Evolutionary conservation across 92 coral and sea anemone genomes (phyloP).

Genomic region (Zoanthus solanderi): DNA sequence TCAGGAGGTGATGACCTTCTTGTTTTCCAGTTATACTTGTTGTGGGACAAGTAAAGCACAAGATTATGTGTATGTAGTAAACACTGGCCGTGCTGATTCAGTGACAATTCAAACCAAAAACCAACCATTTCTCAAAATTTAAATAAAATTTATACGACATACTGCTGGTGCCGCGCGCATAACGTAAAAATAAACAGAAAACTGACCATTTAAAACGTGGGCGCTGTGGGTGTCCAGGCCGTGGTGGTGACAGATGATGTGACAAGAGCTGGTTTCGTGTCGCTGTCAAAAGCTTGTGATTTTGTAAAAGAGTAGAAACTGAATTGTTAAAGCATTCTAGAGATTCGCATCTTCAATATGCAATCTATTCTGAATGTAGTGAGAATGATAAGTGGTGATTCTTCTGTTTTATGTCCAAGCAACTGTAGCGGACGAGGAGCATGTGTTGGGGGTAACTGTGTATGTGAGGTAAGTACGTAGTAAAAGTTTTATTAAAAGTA

Average conservation of each 20-base stretch:
- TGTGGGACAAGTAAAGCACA: too few relatives aligned
- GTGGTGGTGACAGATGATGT: neutral
- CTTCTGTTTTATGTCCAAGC: conserved; percentile 67
- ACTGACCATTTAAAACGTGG: conserved; percentile 2
- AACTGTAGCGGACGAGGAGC: conserved; percentile 86
- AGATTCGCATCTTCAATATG: conserved; percentile 50
- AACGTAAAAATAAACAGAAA: neutral
- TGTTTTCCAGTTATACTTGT: too few relatives aligned
- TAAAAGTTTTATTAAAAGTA: neutral
- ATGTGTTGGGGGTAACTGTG: conserved; percentile 78
- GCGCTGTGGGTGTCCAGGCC: neutral
- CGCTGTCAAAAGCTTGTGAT: neutral
- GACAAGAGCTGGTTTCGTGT: neutral
- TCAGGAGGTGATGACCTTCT: too few relatives aligned
- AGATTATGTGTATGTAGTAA: too few relatives aligned
- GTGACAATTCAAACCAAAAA: too few relatives aligned
- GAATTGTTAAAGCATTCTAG: neutral
- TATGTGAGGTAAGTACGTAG: conserved; percentile 78
- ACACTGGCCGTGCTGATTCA: too few relatives aligned
- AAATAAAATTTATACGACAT: too few relatives aligned
- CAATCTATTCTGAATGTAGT: conserved; percentile 62
- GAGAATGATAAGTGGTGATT: conserved; percentile 72
- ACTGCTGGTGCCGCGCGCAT: neutral
- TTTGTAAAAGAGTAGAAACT: neutral
- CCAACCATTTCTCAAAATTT: too few relatives aligned